Conservation (phyloP, 64 coral and sea anemone species). For the Pocillopora verrucosa region DNA sequence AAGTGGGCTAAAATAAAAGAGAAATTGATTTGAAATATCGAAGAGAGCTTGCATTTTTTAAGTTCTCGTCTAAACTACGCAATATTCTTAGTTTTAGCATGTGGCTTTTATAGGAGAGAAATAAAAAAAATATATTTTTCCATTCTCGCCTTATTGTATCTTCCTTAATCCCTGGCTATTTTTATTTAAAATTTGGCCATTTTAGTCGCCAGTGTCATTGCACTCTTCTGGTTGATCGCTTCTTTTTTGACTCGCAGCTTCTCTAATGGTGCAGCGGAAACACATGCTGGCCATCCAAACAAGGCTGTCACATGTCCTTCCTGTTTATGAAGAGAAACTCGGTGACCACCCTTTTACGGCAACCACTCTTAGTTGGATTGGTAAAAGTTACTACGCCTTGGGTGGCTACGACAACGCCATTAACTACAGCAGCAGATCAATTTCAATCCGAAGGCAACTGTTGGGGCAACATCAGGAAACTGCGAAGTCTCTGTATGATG, state of each 20-base stretch:
- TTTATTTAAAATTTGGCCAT: not conserved
- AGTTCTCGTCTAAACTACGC: not conserved
- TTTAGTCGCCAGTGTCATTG: not conserved
- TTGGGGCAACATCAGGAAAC: conserved; percentile 39
- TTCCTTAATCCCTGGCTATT: not conserved
- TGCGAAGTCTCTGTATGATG: conserved; percentile 10
- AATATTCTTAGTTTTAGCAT: not conserved
- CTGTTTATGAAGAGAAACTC: conserved; percentile 9
- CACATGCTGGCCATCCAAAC: not conserved
- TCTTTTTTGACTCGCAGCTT: too few relatives aligned
- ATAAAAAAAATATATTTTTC: not conserved
- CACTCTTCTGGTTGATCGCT: too few relatives aligned
- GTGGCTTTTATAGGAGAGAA: too few relatives aligned
- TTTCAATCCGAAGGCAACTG: conserved; percentile 13
- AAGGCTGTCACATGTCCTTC: conserved; percentile 8
- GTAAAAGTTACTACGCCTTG: conserved; percentile 7
- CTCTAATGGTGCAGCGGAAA: not conserved
- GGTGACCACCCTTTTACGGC: conserved; percentile 38
- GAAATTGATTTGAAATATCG: not conserved
- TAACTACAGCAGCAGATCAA: not conserved
- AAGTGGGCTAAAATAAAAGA: not conserved
- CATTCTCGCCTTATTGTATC: not conserved
- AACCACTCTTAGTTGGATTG: conserved; percentile 30
- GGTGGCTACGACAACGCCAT: conserved; percentile 35
- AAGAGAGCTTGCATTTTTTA: not conserved